These are phyloP conservation scores for Pterocles gutturalis DNA, from an alignment of 2,113 vertebrate genomes.

Conservation along the genomic window DNA sequence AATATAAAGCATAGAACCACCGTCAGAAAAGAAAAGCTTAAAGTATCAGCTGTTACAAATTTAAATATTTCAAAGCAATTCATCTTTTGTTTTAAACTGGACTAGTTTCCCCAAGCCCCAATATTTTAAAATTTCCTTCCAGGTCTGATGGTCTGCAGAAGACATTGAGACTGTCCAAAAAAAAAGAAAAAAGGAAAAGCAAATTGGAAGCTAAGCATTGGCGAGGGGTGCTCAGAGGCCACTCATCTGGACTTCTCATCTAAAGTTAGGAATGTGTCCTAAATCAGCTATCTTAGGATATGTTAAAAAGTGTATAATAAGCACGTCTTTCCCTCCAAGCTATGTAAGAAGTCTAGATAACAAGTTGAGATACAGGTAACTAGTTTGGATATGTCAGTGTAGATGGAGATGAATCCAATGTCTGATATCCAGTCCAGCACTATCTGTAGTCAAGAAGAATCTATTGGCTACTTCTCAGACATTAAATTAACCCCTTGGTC, in stretches of 20 bases:
- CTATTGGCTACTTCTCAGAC: not conserved
- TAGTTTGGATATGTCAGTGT: not conserved
- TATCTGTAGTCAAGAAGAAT: not conserved
- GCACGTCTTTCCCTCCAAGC: not conserved
- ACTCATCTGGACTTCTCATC: not conserved
- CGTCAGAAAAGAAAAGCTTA: not conserved
- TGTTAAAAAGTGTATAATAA: not conserved
- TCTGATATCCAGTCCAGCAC: not conserved
- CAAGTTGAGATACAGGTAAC: not conserved
- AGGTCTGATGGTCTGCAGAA: not conserved
- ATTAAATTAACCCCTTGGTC: not conserved
- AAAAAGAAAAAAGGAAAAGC: not conserved
- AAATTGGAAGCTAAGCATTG: not conserved
- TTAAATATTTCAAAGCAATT: not conserved
- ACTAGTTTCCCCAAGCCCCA: not conserved
- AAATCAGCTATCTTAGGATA: not conserved
- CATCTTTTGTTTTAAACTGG: not conserved
- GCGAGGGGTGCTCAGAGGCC: not conserved
- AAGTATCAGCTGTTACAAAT: not conserved
- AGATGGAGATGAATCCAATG: not conserved
- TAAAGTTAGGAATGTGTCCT: not conserved
- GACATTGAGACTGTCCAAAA: not conserved
- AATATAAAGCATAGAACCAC: not conserved
- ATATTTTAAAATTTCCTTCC: not conserved
- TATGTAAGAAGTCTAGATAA: not conserved